These are phyloP conservation scores for Aplysina aerophoba DNA, from an alignment of 37 sponge, comb jelly and placozoan genomes.

Conservation along the genomic window DNA sequence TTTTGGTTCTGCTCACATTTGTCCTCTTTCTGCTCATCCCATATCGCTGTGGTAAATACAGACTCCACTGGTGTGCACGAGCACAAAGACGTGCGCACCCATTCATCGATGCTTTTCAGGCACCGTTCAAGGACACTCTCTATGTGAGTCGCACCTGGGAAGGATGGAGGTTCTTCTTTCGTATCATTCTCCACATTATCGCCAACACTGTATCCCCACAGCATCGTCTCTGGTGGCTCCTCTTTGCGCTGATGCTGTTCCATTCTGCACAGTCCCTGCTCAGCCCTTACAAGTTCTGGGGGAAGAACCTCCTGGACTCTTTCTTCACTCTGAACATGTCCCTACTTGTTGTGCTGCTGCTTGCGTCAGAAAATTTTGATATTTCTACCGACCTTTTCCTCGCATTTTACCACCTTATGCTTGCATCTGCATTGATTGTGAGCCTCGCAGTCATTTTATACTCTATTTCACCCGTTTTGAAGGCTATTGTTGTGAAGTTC, in stretches of 20 bases:
- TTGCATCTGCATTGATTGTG: not conserved
- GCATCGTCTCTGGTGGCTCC: not conserved
- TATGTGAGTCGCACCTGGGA: slow-evolving; percentile 16
- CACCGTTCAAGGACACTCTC: not conserved
- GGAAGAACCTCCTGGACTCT: not conserved
- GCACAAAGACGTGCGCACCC: not conserved
- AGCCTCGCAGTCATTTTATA: not conserved
- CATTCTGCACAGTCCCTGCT: not conserved
- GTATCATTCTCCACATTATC: not conserved
- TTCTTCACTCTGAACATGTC: not conserved
- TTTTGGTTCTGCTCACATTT: slow-evolving; percentile 12
- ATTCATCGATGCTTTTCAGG: not conserved
- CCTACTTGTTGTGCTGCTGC: not conserved
- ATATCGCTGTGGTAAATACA: not conserved
- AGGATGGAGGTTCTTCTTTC: slow-evolving; percentile 24
- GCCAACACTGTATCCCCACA: not conserved
- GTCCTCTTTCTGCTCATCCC: slow-evolving; percentile 36
- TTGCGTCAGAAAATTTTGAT: not conserved
- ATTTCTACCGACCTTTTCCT: not conserved
- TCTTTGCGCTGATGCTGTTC: not conserved
- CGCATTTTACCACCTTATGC: not conserved
- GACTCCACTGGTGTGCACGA: not conserved
- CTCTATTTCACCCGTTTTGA: too few species aligned
- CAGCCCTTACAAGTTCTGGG: not conserved
- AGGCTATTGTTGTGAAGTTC: too few species aligned